These are phyloP conservation scores for Nibea albiflora DNA, from an alignment of 2,113 vertebrate species.

Conservation along the genomic window DNA sequence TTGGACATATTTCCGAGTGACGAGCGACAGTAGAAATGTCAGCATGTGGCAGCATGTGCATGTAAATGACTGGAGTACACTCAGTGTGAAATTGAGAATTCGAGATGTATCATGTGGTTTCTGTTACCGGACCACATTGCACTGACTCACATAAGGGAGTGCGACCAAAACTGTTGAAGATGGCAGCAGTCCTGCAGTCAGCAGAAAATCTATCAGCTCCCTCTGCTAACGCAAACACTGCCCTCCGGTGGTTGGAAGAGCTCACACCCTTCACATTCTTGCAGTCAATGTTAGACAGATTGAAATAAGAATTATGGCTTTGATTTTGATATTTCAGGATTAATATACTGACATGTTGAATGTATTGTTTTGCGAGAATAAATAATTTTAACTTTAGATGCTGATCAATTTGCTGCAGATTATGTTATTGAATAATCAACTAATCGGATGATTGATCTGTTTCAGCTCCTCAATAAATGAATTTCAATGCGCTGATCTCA, in stretches of 20 bases:
- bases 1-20: neutral
- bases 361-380: neutral
- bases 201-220: neutral
- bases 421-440: neutral
- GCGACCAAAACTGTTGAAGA: constrained; percentile 39
- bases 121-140: constrained; percentile 26
- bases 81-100: constrained; percentile 11
- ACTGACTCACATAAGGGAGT: constrained; percentile 37
- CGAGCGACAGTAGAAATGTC: neutral
- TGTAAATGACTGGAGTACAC: neutral
- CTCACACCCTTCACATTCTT: constrained; percentile 13
- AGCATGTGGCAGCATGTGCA: neutral
- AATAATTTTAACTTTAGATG: neutral
- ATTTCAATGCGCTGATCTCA: neutral
- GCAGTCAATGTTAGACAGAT: neutral
- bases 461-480: neutral
- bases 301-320: neutral
- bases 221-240: constrained; percentile 41
- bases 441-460: neutral
- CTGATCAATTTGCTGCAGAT: neutral
- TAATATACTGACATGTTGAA: neutral
- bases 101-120: constrained; percentile 26
- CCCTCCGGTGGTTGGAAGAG: constrained; percentile 59
- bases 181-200: constrained; percentile 36
- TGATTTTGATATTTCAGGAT: neutral